Evolutionary conservation across 2,888 invertebrate species (phyloP).

Genomic region (Caenorhabditis uteleia): DNA sequence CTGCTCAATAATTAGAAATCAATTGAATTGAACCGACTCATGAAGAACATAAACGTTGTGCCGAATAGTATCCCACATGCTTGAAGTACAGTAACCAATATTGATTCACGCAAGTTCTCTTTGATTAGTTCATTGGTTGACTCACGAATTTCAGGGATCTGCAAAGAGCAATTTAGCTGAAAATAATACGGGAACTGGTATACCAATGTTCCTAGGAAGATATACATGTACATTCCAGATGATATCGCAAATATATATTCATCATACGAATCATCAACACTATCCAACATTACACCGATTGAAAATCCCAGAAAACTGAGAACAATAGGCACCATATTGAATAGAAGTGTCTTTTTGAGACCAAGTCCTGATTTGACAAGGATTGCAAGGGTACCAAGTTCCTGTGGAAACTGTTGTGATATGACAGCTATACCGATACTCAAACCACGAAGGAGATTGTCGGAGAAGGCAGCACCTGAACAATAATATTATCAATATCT

Average conservation of each 20-base stretch:
- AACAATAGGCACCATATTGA: constrained; percentile 62
- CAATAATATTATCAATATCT: background rate
- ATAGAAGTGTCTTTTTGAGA: constrained; percentile 54
- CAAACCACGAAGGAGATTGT: constrained; percentile 59
- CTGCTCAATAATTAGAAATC: constrained; percentile 34
- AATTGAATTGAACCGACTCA: constrained; percentile 45
- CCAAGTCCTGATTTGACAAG: constrained; percentile 64
- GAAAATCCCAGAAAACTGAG: constrained; percentile 61
- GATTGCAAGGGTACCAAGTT: constrained; percentile 63
- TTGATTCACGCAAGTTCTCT: constrained; percentile 53
- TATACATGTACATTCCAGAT: constrained; percentile 67
- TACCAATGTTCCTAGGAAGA: constrained; percentile 66
- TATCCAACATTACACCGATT: constrained; percentile 59
- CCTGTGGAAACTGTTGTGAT: constrained; percentile 67
- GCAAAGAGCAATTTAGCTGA: constrained; percentile 9
- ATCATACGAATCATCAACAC: constrained; percentile 62
- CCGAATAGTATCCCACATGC: constrained; percentile 53
- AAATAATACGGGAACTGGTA: background rate
- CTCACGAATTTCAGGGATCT: constrained; percentile 67
- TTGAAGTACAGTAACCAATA: constrained; percentile 55
- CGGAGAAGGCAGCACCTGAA: constrained; percentile 63
- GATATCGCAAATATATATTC: constrained; percentile 64
- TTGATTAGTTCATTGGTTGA: constrained; percentile 60
- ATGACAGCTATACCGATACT: constrained; percentile 65
- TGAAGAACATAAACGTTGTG: constrained; percentile 56